Evolutionary conservation across 2,888 invertebrate species (phyloP).

Genomic region (Pyralis farinalis): DNA sequence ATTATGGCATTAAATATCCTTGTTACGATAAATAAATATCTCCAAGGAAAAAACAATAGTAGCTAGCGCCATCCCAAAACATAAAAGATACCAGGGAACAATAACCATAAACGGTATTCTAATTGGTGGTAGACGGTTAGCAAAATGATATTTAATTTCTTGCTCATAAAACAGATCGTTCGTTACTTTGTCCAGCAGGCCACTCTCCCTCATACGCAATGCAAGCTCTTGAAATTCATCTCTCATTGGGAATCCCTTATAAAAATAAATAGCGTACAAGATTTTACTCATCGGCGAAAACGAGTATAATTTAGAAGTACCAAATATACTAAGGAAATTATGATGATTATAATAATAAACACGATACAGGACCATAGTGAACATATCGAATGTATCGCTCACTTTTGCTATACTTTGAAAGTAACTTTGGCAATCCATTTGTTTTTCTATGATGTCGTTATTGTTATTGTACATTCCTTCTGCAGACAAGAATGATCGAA

Average conservation of each 20-base stretch:
- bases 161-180: constrained; percentile 21
- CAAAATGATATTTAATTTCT: constrained; percentile 19
- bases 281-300: constrained; percentile 36
- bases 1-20: neutral
- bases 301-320: constrained; percentile 23
- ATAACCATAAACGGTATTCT: constrained; percentile 16
- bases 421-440: constrained; percentile 21
- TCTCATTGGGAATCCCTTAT: constrained; percentile 51
- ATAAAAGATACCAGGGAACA: constrained; percentile 39
- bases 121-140: constrained; percentile 5
- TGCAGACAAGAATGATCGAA: constrained; percentile 20
- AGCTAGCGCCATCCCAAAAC: constrained; percentile 29
- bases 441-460: neutral
- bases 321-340: constrained; percentile 32
- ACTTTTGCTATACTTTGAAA: constrained; percentile 35
- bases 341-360: constrained; percentile 34
- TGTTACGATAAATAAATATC: neutral
- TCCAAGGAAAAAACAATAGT: neutral
- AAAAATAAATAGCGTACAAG: constrained; percentile 43
- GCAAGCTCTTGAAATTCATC: constrained; percentile 25
- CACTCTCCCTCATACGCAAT: constrained; percentile 41
- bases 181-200: constrained; percentile 30
- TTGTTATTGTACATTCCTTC: neutral
- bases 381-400: constrained; percentile 29
- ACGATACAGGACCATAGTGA: constrained; percentile 30